phyloP scores from a whole-genome alignment of 1,140 invertebrate genomes.

The Diprion similis region DNA sequence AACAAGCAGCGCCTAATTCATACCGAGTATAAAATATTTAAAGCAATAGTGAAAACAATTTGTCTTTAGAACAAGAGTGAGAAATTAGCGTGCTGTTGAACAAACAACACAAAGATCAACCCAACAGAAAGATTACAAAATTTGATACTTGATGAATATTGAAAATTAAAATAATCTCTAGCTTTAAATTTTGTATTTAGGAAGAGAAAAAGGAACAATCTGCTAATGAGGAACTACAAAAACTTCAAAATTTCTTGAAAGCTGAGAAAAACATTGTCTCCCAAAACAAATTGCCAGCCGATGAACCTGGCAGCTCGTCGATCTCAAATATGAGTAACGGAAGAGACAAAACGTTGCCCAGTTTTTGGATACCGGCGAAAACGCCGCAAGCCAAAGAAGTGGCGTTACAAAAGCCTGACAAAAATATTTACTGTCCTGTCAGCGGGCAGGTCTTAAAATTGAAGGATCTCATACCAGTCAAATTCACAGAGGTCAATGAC shows the following conservation, averaged over 20 bases:
- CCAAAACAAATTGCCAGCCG: conserved; percentile 22
- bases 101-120: no score
- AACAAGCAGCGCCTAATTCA: neutral
- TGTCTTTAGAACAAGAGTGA: no score
- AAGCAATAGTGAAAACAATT: neutral
- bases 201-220: conserved; percentile 69
- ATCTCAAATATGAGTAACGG: conserved; percentile 80
- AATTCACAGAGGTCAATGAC: conserved; percentile 91
- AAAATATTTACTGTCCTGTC: conserved; percentile 92
- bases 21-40: no score
- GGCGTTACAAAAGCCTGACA: conserved; percentile 85
- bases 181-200: conserved; percentile 40
- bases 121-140: neutral
- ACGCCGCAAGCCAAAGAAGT: conserved; percentile 83
- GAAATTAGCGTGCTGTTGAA: no score
- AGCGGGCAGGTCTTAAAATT: conserved; percentile 87
- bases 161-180: neutral
- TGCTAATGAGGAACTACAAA: conserved; percentile 73
- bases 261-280: conserved; percentile 75
- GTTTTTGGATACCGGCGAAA: conserved; percentile 97
- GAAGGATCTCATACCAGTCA: conserved; percentile 93
- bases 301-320: conserved; percentile 51
- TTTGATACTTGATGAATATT: neutral
- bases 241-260: conserved; percentile 80
- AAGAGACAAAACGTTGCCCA: conserved; percentile 81